Evolutionary conservation across 1,140 invertebrate genomes (phyloP), one percentile per base, ranked within the genome.

Genomic region (Drosophila nasuta): DNA sequence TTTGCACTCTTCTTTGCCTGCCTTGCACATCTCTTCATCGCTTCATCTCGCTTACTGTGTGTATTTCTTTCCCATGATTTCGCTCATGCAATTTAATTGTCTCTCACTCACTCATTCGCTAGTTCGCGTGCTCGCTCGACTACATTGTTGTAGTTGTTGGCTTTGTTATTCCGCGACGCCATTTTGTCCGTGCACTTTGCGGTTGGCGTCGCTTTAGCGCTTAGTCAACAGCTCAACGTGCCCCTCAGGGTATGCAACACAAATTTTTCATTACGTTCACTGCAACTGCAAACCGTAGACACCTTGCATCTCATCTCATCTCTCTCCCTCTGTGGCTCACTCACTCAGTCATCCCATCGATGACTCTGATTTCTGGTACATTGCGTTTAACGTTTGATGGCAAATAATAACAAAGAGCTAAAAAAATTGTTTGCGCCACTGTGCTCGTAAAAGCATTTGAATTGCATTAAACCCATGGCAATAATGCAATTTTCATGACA

Each of bases 41-140:
- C 51, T n/a, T 59, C 4, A n/a, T 46, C 8, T 30, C 33, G 38
- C 17, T 63, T 13, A n/a, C 35, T 54, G 60, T 60, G 57, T 46
- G 28, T 48, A 33, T 33, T n/a, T 1, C 52, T 57, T 81, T 57
- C 69, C 62, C 64, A 64, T 66, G 70, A 68, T 56, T 49, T 64
- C 66, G 20, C 41, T 79, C 73, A 20, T 54, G 77, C 74, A 85
- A 80, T 78, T 80, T 83, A 83, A 83, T 83, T 83, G 81, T 85
- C 66, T 58, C 62, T 58, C 10, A 11, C 17, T 41, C 56, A 17
- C 2, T 43, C 56, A 25, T 3, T 25, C 20, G 15, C 48, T 33
- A 13, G 13, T 13, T 13, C 13, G 13, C 13, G 13, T 0, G 13
- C 13, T 13, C 20, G 15, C 48, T 33, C 5, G 6, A 33, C 33